phyloP scores from a whole-genome alignment of 2,113 vertebrate species.

The Hoplias malabaricus region DNA sequence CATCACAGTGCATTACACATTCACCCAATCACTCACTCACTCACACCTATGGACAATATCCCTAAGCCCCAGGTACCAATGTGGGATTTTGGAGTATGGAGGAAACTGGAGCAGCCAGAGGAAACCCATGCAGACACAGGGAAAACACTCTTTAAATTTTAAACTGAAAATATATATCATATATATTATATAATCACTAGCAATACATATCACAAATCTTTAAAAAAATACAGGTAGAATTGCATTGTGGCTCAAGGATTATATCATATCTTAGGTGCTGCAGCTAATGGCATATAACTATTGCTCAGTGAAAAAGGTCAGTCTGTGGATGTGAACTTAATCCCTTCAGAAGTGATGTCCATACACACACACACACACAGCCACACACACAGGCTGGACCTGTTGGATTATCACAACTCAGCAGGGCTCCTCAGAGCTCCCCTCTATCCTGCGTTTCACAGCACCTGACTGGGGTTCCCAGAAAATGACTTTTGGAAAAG shows the following conservation, averaged over 20 bases:
- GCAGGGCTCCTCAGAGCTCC: background rate
- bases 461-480: slow-evolving; percentile 41
- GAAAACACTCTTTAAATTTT: no score
- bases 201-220: background rate
- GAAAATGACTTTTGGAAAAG: slow-evolving; percentile 36
- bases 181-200: no score
- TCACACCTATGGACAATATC: no score
- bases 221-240: background rate
- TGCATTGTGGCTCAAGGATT: background rate
- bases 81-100: no score
- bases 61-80: no score
- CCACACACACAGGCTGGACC: slow-evolving; percentile 4
- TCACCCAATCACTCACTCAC: no score
- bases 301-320: background rate
- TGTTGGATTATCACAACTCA: slow-evolving; percentile 25
- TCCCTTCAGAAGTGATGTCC: background rate
- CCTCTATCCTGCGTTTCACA: background rate
- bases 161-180: background rate
- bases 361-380: slow-evolving; percentile 4
- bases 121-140: no score
- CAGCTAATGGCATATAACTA: background rate
- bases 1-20: no score
- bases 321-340: background rate
- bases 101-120: no score
- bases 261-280: background rate